Conservation (phyloP, 2,797 vertebrate species). For the Molossus molossus region DNA sequence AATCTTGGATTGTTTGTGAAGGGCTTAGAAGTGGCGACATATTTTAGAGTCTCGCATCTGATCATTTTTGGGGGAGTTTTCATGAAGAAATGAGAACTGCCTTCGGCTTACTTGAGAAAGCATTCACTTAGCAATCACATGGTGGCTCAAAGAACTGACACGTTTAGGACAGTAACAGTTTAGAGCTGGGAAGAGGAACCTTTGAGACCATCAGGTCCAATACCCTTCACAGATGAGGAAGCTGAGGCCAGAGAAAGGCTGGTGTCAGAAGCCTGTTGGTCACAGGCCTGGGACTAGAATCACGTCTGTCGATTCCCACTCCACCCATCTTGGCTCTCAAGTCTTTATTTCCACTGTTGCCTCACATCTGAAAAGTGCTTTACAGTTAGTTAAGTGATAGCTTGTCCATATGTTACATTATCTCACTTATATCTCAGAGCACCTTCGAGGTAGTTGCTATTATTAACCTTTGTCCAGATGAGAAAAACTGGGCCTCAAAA, state of each 20-base stretch:
- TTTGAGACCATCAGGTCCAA: not conserved
- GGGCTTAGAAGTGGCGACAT: not conserved
- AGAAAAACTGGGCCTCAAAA: constrained; percentile 11
- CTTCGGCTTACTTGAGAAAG: not conserved
- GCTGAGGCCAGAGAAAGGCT: not conserved
- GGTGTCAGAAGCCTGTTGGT: not conserved
- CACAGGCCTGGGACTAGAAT: not conserved
- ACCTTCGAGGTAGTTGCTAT: not conserved
- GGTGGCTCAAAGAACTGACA: not conserved
- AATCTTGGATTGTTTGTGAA: constrained; percentile 70
- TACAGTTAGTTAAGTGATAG: not conserved
- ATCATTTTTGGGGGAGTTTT: not conserved
- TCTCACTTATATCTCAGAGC: not conserved
- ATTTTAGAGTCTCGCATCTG: not conserved
- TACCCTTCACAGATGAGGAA: not conserved
- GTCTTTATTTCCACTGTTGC: not conserved
- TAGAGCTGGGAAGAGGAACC: not conserved
- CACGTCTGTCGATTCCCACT: not conserved
- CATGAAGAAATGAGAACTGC: not conserved
- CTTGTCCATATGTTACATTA: not conserved
- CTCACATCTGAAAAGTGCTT: not conserved
- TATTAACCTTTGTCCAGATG: not conserved
- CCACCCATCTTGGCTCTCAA: not conserved
- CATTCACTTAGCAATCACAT: not conserved
- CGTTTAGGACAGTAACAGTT: not conserved